Percentiles rank a stretch among this genome's conserved stretches.
Conservation (phyloP, 2,888 invertebrate species). For the Chloroclysta siterata region DNA sequence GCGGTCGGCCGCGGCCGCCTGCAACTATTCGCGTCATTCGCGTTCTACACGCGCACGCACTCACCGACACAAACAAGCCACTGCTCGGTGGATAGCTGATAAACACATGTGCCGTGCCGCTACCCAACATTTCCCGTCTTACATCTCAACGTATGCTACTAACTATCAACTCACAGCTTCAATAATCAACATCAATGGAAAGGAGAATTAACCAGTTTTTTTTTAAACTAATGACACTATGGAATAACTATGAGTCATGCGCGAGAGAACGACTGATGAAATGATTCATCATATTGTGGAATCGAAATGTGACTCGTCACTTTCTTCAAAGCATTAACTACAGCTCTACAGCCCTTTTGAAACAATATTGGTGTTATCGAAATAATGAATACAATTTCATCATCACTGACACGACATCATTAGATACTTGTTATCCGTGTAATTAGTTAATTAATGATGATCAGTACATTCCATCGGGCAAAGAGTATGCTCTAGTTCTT, state of each 20-base stretch:
- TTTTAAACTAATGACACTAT: constrained; percentile 3
- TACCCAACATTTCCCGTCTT: constrained; percentile 49
- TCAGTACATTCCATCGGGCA: constrained; percentile 7
- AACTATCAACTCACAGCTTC: constrained; percentile 2
- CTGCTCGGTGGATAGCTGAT: constrained; percentile 55
- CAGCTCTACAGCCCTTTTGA: constrained; percentile 6
- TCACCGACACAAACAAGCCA: constrained; percentile 76
- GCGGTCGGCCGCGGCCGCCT: constrained; percentile 60
- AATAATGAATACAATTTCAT: constrained; percentile 19
- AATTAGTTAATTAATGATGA: constrained; percentile 14
- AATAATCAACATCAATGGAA: neutral
- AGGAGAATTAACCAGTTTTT: constrained; percentile 3
- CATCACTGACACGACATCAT: constrained; percentile 10
- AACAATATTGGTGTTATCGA: constrained; percentile 7
- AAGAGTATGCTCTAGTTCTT: constrained; percentile 7
- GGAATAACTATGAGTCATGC: constrained; percentile 21
- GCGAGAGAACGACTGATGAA: constrained; percentile 16
- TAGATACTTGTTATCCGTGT: constrained; percentile 8
- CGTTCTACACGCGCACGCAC: constrained; percentile 77
- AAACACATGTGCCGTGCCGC: constrained; percentile 63
- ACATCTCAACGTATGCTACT: constrained; percentile 40
- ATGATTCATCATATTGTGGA: constrained; percentile 30
- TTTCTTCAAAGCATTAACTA: constrained; percentile 21
- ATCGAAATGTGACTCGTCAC: constrained; percentile 21
- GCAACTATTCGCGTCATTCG: constrained; percentile 80